Evolutionary conservation across 2,113 vertebrate species (phyloP), one percentile per base, ranked within the genome.

Genomic region (Tyto alba): DNA sequence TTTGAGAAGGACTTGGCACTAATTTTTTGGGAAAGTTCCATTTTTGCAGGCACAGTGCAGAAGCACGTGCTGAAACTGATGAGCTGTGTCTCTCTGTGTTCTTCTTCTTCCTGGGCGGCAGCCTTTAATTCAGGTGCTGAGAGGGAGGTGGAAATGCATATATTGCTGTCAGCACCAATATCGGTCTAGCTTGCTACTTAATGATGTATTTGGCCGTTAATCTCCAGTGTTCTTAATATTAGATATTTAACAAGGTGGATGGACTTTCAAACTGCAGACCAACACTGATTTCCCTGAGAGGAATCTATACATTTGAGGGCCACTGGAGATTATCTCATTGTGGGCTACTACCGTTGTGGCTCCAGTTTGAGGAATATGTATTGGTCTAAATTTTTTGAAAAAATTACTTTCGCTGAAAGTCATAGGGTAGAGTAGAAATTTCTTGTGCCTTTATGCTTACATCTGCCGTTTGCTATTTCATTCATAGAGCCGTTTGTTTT

Each of bases 201-300:
- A 88, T 79, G 81, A 82, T 82, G 72, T 90, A 69, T 67, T 72
- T 71, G 68, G 62, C 60, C 50, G 74, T 90, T 93, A 79, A 62
- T 91, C 75, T 77, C 73, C 75, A 17, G 16, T 32, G 34, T 83
- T 80, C 69, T n/a, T 89, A 47, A 11, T 52, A 55, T 43, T 56
- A 77, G 73, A 67, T 77, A 66, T 72, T 89, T 63, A 64, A 69
- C 41, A 63, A 71, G 71, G 29, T 71, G 71, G 41, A 64, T 74
- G 76, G 56, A 53, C 68, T 62, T 48, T n/a, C 10, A 50, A 69
- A 41, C n/a, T 64, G 60, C 36, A 59, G 50, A 26, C 41, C 60
- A 38, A 47, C 38, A 23, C 30, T 41, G 27, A 22, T 59, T 83
- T 59, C n/a, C n/a, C 30, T 47, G 71, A 32, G 23, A 90, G 30